Percentiles rank a stretch among this genome's conserved stretches.
These are phyloP conservation scores for Chrysolina oricalcia DNA, from an alignment of 2,888 invertebrate species.

Conservation along the genomic window DNA sequence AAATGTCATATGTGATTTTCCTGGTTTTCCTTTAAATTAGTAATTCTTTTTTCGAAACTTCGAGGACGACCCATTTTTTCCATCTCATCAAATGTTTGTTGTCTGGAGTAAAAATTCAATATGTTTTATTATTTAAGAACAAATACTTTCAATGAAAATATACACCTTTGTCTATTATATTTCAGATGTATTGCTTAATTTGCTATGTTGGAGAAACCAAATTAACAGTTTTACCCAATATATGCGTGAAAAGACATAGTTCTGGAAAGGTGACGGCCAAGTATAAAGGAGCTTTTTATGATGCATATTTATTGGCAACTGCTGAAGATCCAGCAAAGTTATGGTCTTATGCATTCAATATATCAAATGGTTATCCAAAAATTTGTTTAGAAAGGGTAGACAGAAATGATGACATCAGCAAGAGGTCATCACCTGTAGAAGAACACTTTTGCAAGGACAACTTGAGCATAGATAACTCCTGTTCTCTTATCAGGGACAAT, in stretches of 20 bases:
- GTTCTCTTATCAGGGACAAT: too few species aligned
- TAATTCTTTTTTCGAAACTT: too few species aligned
- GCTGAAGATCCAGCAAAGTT: background rate
- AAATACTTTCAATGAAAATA: too few species aligned
- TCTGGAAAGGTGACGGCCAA: background rate
- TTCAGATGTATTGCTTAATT: constrained; percentile 3
- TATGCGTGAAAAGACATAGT: background rate
- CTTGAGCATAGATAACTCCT: too few species aligned
- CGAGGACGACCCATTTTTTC: too few species aligned
- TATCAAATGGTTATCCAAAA: background rate
- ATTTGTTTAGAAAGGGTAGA: background rate
- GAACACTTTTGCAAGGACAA: background rate
- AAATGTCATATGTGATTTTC: too few species aligned
- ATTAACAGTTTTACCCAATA: constrained; percentile 3
- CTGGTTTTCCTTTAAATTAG: too few species aligned
- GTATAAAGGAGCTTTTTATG: background rate
- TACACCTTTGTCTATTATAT: too few species aligned
- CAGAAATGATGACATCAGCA: background rate
- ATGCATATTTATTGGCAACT: background rate
- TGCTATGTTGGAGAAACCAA: background rate
- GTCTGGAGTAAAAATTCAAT: too few species aligned
- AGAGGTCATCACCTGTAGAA: background rate
- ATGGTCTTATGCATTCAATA: background rate
- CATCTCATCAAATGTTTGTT: too few species aligned
- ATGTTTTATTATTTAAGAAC: too few species aligned